Evolutionary conservation across 2,113 vertebrate genomes (phyloP), one percentile per base, ranked within the genome.

Genomic region (Labrus mixtus): DNA sequence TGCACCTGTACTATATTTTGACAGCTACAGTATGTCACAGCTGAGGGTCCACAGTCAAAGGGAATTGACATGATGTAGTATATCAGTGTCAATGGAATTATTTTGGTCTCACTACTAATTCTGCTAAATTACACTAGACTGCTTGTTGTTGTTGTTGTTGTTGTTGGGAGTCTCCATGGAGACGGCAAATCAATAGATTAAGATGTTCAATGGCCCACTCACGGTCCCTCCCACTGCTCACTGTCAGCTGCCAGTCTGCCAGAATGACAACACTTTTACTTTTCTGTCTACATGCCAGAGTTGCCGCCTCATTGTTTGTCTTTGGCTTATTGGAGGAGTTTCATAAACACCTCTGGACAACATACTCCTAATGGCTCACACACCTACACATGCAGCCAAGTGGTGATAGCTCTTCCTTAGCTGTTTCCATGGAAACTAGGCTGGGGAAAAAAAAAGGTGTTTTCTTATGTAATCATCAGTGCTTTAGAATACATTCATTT

Each of bases 381-480:
- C 90, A 90, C 88, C 89, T 90, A 87, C 92, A 86, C 89, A 82
- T 23, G 73, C 70, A 79, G 62, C 61, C 58, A 86, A 89, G 79
- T 76, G 78, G 70, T 79, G 75, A 77, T 78, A 79, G 81, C 81
- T 87, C 78, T 82, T 88, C 79, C 81, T 89, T 87, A 76, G 83
- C 89, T 82, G 94, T 94, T 93, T 86, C 92, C 91, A 93, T 95
- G 90, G 93, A 81, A 94, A 94, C 93, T 87, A 80, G 79, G n/a
- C n/a, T 81, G 58, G 29, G 70, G 6, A 33, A 33, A 4, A 76
- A 66, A 68, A 91, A 83, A 89, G 73, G 81, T 80, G 85, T 91
- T 88, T 87, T 82, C 87, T 94, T 91, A 87, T 92, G 81, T 90
- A 90, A 93, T 87, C 81, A 63, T 69, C 83, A 37, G 41, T 56